Conservation (phyloP, 2,113 vertebrate species). For the Notechis scutatus region DNA sequence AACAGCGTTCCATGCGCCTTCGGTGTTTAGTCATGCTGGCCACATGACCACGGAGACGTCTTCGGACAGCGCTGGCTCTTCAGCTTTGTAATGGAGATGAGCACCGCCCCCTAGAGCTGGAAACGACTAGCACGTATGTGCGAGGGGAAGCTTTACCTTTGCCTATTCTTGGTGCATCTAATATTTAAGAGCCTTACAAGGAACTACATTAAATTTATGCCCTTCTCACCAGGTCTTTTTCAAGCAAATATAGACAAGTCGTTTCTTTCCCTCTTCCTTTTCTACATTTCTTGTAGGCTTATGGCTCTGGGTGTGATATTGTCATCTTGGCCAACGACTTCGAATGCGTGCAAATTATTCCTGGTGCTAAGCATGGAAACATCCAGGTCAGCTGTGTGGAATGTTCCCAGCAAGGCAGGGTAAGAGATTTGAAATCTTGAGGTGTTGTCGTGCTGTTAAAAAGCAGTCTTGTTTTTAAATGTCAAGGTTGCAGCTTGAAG, state of each 20-base stretch:
- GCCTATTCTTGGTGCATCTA: not conserved
- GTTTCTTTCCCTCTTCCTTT: not conserved
- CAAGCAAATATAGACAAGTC: not conserved
- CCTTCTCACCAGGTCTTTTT: not conserved
- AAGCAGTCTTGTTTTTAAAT: not conserved
- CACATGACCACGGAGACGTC: too few species aligned
- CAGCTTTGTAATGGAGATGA: too few species aligned
- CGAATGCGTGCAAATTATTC: slow-evolving; percentile 98
- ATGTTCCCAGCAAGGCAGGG: slow-evolving; percentile 94
- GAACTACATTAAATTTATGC: not conserved
- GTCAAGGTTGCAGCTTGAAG: not conserved
- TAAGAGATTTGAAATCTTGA: slow-evolving; percentile 70
- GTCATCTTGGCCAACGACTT: slow-evolving; percentile 96
- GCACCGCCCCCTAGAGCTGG: too few species aligned
- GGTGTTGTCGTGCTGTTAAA: too few species aligned
- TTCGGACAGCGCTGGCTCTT: too few species aligned
- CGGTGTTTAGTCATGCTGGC: too few species aligned
- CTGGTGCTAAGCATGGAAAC: slow-evolving; percentile 98
- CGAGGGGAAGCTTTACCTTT: too few species aligned
- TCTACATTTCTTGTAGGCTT: slow-evolving; percentile 74
- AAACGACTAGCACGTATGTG: too few species aligned
- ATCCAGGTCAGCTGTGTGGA: slow-evolving; percentile 99
- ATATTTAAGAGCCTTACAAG: not conserved
- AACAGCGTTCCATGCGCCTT: too few species aligned
- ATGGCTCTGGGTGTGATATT: slow-evolving; percentile 96